These are phyloP conservation scores for Scotopteryx bipunctaria DNA, from an alignment of 2,888 invertebrate genomes.

Conservation along the genomic window DNA sequence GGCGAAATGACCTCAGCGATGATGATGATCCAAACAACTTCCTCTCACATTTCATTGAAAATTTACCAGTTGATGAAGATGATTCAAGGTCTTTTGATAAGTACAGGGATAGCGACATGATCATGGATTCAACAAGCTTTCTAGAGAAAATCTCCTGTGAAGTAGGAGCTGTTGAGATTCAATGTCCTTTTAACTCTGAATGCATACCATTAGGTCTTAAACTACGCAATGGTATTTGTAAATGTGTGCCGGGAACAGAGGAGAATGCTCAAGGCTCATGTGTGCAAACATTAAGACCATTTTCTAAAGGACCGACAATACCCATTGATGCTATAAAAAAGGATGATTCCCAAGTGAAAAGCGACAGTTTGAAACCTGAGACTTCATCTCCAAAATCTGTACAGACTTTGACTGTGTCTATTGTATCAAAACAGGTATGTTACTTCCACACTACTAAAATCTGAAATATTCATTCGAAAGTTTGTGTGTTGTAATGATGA, in stretches of 20 bases:
- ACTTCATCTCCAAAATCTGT: conserved; percentile 76
- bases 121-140: conserved; percentile 77
- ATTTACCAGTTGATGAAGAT: conserved; percentile 70
- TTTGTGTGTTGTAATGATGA: no score
- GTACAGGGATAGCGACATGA: conserved; percentile 73
- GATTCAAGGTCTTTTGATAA: conserved; percentile 64
- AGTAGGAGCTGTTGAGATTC: conserved; percentile 73
- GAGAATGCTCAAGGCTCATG: conserved; percentile 69
- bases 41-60: conserved; percentile 68
- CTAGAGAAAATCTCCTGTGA: conserved; percentile 84
- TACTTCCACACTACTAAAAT: no score
- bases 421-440: conserved; percentile 88
- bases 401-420: conserved; percentile 88
- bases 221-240: conserved; percentile 87
- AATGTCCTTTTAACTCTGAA: conserved; percentile 87
- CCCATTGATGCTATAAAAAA: conserved; percentile 65
- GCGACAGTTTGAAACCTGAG: conserved; percentile 56
- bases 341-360: conserved; percentile 55
- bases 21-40: conserved; percentile 69
- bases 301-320: conserved; percentile 68
- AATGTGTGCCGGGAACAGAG: conserved; percentile 86
- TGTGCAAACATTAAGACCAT: conserved; percentile 61
- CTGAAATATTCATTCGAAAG: no score
- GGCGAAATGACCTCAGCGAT: conserved; percentile 59
- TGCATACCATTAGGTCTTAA: conserved; percentile 84